Evolutionary conservation across 1,140 invertebrate species (phyloP).

Genomic region (Trinorchestia longiramus): DNA sequence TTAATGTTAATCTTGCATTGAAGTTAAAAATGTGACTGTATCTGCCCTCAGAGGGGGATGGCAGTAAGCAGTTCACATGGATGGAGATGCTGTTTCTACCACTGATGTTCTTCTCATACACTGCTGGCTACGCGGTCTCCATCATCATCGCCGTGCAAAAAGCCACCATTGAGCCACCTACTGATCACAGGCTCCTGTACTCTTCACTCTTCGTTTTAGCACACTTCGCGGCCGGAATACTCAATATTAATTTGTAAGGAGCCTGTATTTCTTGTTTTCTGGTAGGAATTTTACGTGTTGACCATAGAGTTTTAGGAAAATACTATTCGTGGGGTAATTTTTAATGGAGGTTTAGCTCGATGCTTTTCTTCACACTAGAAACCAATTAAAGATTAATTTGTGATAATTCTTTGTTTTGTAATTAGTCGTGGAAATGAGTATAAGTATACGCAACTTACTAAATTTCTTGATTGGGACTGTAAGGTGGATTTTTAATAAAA

Average conservation of each 20-base stretch:
- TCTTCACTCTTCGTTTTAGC: background rate
- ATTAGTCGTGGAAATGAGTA: too few relatives aligned
- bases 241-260: slow-evolving; percentile 28
- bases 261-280: background rate
- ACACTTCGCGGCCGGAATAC: background rate
- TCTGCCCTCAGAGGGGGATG: background rate
- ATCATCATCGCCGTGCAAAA: slow-evolving; percentile 19
- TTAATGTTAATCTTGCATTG: background rate
- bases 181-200: background rate
- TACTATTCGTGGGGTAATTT: background rate
- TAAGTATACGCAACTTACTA: too few relatives aligned
- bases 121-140: background rate
- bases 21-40: background rate
- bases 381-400: too few relatives aligned
- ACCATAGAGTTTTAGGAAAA: background rate
- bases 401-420: too few relatives aligned
- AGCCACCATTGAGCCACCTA: background rate
- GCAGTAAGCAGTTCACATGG: slow-evolving; percentile 20
- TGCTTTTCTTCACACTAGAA: too few relatives aligned
- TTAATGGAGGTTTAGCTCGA: too few relatives aligned
- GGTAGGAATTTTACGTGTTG: background rate
- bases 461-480: too few relatives aligned
- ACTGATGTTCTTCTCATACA: slow-evolving; percentile 37
- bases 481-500: too few relatives aligned
- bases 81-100: slow-evolving; percentile 44